phyloP scores from a whole-genome alignment of 2,888 invertebrate genomes.

The Dynastes hyllus region DNA sequence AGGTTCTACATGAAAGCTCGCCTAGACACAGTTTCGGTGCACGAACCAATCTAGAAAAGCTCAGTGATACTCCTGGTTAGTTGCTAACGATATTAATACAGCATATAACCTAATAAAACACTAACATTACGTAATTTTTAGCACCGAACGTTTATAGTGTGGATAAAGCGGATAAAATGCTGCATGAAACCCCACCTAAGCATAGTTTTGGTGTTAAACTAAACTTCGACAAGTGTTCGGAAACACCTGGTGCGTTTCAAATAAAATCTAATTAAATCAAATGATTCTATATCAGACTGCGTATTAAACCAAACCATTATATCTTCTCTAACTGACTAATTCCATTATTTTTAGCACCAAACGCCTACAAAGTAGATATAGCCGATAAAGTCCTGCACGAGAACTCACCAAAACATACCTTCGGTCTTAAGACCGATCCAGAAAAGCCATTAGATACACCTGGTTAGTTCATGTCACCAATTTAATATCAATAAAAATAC shows the following conservation, averaged over 20 bases:
- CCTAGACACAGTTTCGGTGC: conserved; percentile 78
- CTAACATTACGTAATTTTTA: conserved; percentile 48
- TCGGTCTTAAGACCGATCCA: conserved; percentile 72
- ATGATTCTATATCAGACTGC: conserved; percentile 54
- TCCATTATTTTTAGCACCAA: conserved; percentile 70
- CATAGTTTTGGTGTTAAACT: conserved; percentile 78
- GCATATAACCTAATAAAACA: conserved; percentile 24
- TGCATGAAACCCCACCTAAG: conserved; percentile 76
- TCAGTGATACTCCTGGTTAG: conserved; percentile 74
- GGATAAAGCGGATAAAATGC: conserved; percentile 77
- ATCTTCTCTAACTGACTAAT: neutral
- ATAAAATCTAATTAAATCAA: conserved; percentile 56
- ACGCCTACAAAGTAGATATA: conserved; percentile 73
- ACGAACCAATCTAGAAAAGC: conserved; percentile 73
- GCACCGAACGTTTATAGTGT: conserved; percentile 77
- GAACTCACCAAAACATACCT: conserved; percentile 76
- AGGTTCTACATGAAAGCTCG: conserved; percentile 72
- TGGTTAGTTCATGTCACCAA: conserved; percentile 65
- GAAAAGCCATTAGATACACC: conserved; percentile 75
- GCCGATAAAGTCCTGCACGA: conserved; percentile 75
- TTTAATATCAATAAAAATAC: neutral
- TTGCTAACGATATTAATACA: conserved; percentile 27
- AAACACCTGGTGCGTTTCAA: conserved; percentile 72
- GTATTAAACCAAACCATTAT: neutral
- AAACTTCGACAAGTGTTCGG: conserved; percentile 71